These are phyloP conservation scores for Octodon degus DNA, from an alignment of 2,113 vertebrate species.

Conservation along the genomic window DNA sequence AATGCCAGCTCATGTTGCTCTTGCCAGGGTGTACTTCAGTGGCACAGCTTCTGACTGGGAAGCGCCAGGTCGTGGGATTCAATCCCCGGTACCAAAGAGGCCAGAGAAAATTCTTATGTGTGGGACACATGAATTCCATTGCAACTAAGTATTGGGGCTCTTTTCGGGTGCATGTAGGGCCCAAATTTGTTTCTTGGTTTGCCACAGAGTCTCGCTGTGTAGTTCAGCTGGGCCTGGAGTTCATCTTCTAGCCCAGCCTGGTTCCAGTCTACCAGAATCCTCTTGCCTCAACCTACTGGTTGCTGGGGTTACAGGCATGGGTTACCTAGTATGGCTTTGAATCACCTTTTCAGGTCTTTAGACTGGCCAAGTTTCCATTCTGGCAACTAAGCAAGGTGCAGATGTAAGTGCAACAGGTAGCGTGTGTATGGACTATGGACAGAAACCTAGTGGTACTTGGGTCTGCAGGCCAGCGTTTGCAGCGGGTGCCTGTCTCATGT, in stretches of 20 bases:
- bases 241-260: background rate
- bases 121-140: background rate
- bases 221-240: background rate
- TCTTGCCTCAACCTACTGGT: background rate
- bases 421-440: too few species aligned
- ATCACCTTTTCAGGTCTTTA: background rate
- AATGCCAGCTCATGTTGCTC: background rate
- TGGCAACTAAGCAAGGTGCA: background rate
- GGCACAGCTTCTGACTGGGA: rapidly evolving
- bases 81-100: too few species aligned
- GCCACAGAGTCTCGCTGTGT: background rate
- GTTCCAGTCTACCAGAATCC: too few species aligned
- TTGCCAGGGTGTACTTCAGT: too few species aligned
- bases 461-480: background rate
- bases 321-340: too few species aligned
- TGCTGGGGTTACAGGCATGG: too few species aligned
- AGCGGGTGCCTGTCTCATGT: too few species aligned
- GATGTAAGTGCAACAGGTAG: background rate
- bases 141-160: background rate
- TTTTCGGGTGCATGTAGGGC: background rate
- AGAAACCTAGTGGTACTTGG: background rate
- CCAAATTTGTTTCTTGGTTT: background rate
- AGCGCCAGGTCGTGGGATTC: too few species aligned
- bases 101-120: background rate
- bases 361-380: background rate